phyloP scores from a whole-genome alignment of 2,797 vertebrate genomes.

The Poliocrania exsul region DNA sequence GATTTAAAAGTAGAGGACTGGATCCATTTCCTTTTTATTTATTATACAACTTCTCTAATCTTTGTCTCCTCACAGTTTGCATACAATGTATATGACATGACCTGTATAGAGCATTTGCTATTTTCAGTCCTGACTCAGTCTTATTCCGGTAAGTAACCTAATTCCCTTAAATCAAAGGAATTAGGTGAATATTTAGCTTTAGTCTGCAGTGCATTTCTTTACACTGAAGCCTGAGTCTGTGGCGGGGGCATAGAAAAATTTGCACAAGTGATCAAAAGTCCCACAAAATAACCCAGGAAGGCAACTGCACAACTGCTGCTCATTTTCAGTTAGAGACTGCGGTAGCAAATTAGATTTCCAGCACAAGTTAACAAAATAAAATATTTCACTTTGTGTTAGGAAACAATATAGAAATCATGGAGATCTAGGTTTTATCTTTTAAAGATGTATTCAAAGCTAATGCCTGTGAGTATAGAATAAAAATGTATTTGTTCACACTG shows the following conservation, averaged over 20 bases:
- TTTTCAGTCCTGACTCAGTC: slow-evolving; percentile 19
- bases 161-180: not conserved
- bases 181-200: not conserved
- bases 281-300: not conserved
- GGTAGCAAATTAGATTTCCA: not conserved
- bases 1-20: not conserved
- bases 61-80: slow-evolving; percentile 15
- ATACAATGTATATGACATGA: not conserved
- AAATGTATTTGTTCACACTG: not conserved
- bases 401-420: not conserved
- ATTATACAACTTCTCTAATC: slow-evolving; percentile 10
- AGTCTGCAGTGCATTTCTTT: not conserved
- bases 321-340: not conserved
- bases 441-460: not conserved
- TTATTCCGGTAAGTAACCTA: not conserved
- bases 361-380: not conserved
- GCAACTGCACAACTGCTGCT: not conserved
- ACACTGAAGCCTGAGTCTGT: not conserved
- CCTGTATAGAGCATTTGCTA: not conserved
- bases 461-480: not conserved
- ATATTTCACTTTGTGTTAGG: not conserved
- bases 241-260: not conserved
- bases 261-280: not conserved
- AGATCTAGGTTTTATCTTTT: not conserved
- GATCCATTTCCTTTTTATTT: slow-evolving; percentile 13